A percentile compares a stretch with the other conserved stretches of the same genome.
Evolutionary conservation across 2,797 vertebrate species (phyloP).

Genomic region (Anguilla anguilla): DNA sequence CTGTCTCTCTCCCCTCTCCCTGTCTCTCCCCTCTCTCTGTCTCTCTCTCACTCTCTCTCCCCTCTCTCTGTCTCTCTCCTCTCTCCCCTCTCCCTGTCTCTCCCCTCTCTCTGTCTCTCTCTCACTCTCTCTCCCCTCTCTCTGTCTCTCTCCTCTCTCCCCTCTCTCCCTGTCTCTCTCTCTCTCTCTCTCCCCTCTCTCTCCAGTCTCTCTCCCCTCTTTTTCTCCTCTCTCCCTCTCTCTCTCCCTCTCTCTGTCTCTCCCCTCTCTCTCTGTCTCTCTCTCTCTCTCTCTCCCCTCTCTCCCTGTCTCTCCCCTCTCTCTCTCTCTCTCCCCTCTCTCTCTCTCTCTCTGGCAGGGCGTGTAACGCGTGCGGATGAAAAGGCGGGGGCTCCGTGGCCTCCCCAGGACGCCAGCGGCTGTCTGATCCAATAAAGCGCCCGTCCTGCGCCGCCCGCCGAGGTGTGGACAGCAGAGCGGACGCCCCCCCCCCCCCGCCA

Average conservation of each 20-base stretch:
- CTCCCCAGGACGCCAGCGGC: constrained; percentile 78
- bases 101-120: no score
- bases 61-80: constrained; percentile 34
- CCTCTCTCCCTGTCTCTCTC: no score
- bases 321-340: constrained; percentile 53
- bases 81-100: constrained; percentile 40
- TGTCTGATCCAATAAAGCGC: constrained; percentile 84
- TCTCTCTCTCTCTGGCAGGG: constrained; percentile 63
- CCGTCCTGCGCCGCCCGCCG: constrained; percentile 62
- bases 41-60: no score
- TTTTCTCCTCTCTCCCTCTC: no score
- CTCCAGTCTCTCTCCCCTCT: no score
- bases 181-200: no score
- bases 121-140: constrained; percentile 35
- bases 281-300: no score
- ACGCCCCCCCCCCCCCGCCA: constrained; percentile 33
- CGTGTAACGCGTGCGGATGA: constrained; percentile 76
- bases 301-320: constrained; percentile 34
- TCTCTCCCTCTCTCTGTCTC: no score
- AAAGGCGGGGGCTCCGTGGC: constrained; percentile 73
- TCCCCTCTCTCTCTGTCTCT: no score
- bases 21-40: no score
- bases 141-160: constrained; percentile 16
- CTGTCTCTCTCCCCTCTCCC: no score
- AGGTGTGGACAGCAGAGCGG: constrained; percentile 55